Base-by-base conservation (phyloP, 2,113 vertebrate genomes). In the Plecturocebus donacophilus region DNA sequence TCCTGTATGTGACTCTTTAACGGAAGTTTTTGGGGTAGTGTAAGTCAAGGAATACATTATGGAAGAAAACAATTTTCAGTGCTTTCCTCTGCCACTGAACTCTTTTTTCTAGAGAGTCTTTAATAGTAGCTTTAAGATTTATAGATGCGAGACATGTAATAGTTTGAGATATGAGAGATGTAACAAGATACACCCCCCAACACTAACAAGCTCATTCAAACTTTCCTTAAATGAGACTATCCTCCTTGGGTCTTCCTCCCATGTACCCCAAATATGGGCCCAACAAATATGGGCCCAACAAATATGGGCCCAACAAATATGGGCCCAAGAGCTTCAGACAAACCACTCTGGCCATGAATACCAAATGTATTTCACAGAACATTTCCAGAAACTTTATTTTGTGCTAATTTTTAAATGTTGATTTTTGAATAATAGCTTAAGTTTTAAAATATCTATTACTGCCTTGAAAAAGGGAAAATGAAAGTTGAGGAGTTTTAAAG, bases 391-490 rank as follows among this genome's bases (percentile, higher is more conserved):
- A 66, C 2, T 38, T 94, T 40, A 76, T 58, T 73, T 89, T 77
- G 6, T 76, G 70, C 71, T 86, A 52, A 23, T 85, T 87, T 86
- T 79, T 91, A 89, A 80, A 77, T 75, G 42, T 54, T 82, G 58
- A 52, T 35, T 94, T 96, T 92, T 47, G 45, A 85, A 79, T 76
- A 56, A 47, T 58, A 81, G 25, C 94, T 92, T 76, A 80, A 54
- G 45, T 71, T 73, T 96, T n/a, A 77, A 88, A 88, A 64, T 58
- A 88, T 27, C 45, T 81, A 64, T 68, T 38, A 40, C 54, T 75
- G 77, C 77, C 54, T 27, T 88, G 16, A 2, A 90, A 85, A 81
- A 0, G 12, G 17, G 35, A 64, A 70, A 76, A 23, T 25, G 16
- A 32, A 71, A 91, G 17, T 45, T 83, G 6, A 19, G 27, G 13